Evolutionary conservation across 2,888 invertebrate genomes (phyloP), one percentile per base, ranked within the genome.

Genomic region (Archaeoteleia sp.): DNA sequence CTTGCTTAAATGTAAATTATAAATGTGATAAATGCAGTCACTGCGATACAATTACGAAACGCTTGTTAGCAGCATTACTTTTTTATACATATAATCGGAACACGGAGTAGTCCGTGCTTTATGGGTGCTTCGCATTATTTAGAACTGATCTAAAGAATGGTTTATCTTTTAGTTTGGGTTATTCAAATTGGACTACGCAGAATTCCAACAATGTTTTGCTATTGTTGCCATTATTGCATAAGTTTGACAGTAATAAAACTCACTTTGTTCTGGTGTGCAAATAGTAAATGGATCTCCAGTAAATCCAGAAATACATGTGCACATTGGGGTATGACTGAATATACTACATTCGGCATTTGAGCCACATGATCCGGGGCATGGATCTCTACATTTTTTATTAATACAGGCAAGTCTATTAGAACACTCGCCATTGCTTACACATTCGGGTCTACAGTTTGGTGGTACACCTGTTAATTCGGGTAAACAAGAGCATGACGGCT

Each of bases 391-490:
- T 86, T 92, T 93, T 74, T 91, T 90, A 83, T 91, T 92, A 35
- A 91, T 89, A 81, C 94, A 95, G 2, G 93, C 92, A 67, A 90
- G 86, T 71, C 90, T 87, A 71, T 87, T 88, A 8, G 89, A 82
- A 80, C 94, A 94, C 83, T 94, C 93, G 4, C 90, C 89, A 80
- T 93, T 94, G 71, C 91, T 91, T 34, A 92, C 88, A 83, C 95
- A 95, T 86, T 94, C 94, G 1, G 93, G 93, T 71, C 91, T 88
- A 77, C 94, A 94, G 74, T 92, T 90, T 1, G 93, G 93, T 29
- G 94, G 93, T 15, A 89, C 86, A 17, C 93, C 93, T 34, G 89
- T 86, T 76, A 89, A 92, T 67, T 89, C 90, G 45, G 88, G 86
- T 17, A 91, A 86, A 77, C 95, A 95, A 7, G 93, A 91, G 80